Evolutionary conservation across 2,113 vertebrate genomes (phyloP), one percentile per base, ranked within the genome.

Genomic region (Origma solitaria): DNA sequence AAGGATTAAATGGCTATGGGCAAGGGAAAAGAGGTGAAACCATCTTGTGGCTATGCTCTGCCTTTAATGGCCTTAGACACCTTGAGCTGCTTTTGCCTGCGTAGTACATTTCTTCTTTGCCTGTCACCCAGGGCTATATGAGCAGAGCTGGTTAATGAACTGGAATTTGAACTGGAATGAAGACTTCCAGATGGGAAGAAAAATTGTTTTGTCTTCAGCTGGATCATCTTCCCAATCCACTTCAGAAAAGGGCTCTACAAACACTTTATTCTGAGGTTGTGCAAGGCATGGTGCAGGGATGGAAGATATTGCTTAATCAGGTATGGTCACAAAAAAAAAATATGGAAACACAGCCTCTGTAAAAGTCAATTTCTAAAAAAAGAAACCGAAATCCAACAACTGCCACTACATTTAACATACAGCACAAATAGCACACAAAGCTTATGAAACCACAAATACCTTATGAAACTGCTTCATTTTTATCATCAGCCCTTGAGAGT

Each of bases 211-310:
- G n/a, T 82, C 73, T 93, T 91, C 37, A 53, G 11, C 13, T 49
- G 53, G 22, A 49, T 68, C n/a, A 57, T 38, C 51, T 69, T 60
- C 57, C 21, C 20, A 60, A 61, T 25, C 13, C 71, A 38, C 37
- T 87, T 51, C 4, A 87, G 40, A 68, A 75, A 75, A 87, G 2
- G 1, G 7, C 19, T 57, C 40, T 76, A 17, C 10, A 68, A 90
- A 82, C 9, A 23, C 16, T 66, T 58, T 70, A 57, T 28, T 75
- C 56, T 79, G 57, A 90, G 23, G 33, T 25, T 51, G 15, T 22
- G 7, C 20, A 31, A 56, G 22, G 10, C 0, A 0, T 38, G 21
- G 7, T 0, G 0, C 24, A 80, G 11, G 22, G 30, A 57, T 17
- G 13, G 24, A 86, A 81, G 18, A 18, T 76, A 68, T 15, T 84